phyloP scores from a whole-genome alignment of 2,888 invertebrate species.

The Temnothorax rugatulus region DNA sequence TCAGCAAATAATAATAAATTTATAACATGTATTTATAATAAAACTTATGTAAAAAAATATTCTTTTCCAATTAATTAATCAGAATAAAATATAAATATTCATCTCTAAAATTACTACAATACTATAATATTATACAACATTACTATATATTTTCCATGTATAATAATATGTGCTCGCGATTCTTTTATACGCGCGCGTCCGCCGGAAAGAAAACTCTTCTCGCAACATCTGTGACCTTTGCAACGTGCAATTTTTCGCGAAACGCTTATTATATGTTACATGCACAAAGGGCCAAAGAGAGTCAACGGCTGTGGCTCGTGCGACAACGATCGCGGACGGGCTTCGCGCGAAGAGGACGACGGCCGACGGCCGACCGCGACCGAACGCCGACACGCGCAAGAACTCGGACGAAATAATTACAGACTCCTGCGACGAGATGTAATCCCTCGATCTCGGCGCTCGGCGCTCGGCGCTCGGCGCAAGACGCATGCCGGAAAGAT shows the following conservation, averaged over 20 bases:
- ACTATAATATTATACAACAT: not conserved
- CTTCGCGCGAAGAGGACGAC: slow-evolving; percentile 1
- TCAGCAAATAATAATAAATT: not conserved
- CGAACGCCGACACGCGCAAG: not conserved
- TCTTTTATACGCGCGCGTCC: not conserved
- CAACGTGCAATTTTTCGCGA: not conserved
- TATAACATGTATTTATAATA: not conserved
- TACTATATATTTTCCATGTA: not conserved
- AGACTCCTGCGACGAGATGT: slow-evolving; percentile 18
- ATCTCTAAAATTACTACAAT: not conserved
- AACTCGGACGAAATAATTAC: slow-evolving; percentile 35
- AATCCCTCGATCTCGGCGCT: slow-evolving; percentile 3
- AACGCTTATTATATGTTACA: not conserved
- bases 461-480: slow-evolving; percentile 3
- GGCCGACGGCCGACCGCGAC: not conserved
- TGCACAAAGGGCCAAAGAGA: not conserved
- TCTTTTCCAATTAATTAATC: not conserved
- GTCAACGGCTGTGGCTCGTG: not conserved
- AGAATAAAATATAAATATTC: not conserved
- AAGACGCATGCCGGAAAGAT: slow-evolving; percentile 13
- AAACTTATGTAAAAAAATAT: not conserved
- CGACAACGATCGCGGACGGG: not conserved
- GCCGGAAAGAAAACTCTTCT: not conserved
- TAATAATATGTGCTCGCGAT: not conserved
- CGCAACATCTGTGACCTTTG: slow-evolving; percentile 1